Evolutionary conservation across 2,888 invertebrate species (phyloP), one percentile per base, ranked within the genome.

Genomic region (Mimachlamys varia): DNA sequence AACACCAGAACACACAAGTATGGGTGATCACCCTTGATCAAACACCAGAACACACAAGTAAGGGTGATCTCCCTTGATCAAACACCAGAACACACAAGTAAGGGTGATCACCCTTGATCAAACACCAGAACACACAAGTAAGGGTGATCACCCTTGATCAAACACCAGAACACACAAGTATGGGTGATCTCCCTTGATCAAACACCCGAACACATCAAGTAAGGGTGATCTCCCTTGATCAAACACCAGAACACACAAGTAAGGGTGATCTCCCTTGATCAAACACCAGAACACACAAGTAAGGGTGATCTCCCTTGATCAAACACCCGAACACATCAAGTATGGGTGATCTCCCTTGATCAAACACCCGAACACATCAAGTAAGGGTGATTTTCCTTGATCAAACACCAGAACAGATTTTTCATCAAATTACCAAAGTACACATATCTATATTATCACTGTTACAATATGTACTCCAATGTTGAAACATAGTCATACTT

Each of bases 1-100:
- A n/a, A n/a, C n/a, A n/a, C n/a, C n/a, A n/a, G n/a, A n/a, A 62
- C 13, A 62, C 76, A 76, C 76, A 76, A 76, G 76, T 33, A n/a
- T n/a, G n/a, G n/a, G n/a, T n/a, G n/a, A n/a, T n/a, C n/a, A n/a
- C n/a, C n/a, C n/a, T n/a, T n/a, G n/a, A n/a, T n/a, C n/a, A n/a
- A n/a, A n/a, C n/a, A n/a, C n/a, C n/a, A n/a, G n/a, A n/a, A 62
- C 13, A 62, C 76, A 76, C 76, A 76, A 76, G 76, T 33, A n/a
- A n/a, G n/a, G n/a, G n/a, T n/a, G n/a, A n/a, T n/a, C n/a, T n/a
- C n/a, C n/a, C n/a, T n/a, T n/a, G n/a, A n/a, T n/a, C n/a, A n/a
- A n/a, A n/a, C n/a, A n/a, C n/a, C n/a, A n/a, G n/a, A n/a, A 62
- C 13, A 62, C 76, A 76, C 76, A 76, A 76, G 76, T 33, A n/a